A percentile compares a stretch with the other conserved stretches of the same genome.
Evolutionary conservation across 2,113 vertebrate species (phyloP).

Genomic region (Toxotes jaculatrix): DNA sequence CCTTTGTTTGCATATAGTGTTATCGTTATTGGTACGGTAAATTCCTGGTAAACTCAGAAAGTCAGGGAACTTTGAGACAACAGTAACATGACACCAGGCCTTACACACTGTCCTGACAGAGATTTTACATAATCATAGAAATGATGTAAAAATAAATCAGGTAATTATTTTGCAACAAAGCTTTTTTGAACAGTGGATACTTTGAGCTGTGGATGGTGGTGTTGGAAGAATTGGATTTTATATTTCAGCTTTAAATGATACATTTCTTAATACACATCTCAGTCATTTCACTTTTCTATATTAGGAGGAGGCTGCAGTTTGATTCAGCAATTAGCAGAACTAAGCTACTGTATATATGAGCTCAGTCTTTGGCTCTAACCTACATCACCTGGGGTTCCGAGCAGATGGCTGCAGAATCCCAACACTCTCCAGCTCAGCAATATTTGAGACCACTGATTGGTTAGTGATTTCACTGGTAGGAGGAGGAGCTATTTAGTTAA

Average conservation of each 20-base stretch:
- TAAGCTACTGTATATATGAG: conserved; percentile 16
- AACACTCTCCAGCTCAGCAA: conserved; percentile 66
- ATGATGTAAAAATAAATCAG: neutral
- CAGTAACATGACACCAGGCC: conserved; percentile 9
- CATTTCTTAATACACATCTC: neutral
- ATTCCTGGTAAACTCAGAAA: conserved; percentile 24
- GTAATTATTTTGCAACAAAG: neutral
- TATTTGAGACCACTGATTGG: conserved; percentile 61
- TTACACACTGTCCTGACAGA: neutral
- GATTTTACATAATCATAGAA: neutral
- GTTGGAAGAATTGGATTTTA: neutral
- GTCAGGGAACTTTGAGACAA: neutral
- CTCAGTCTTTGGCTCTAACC: conserved; percentile 60
- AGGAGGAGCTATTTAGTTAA: conserved; percentile 39
- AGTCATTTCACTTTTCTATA: neutral
- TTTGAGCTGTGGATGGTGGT: neutral
- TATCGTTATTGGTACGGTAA: conserved; percentile 23
- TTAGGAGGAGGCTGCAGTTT: conserved; percentile 34
- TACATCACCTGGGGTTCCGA: conserved; percentile 57
- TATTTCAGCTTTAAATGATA: neutral
- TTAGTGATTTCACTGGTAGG: conserved; percentile 20
- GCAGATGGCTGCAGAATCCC: conserved; percentile 77
- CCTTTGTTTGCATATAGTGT: conserved; percentile 79
- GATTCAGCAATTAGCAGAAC: conserved; percentile 34
- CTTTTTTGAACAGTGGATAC: neutral